Base-by-base conservation (phyloP, 1,140 invertebrate genomes). In the Melipona quadrifasciata region DNA sequence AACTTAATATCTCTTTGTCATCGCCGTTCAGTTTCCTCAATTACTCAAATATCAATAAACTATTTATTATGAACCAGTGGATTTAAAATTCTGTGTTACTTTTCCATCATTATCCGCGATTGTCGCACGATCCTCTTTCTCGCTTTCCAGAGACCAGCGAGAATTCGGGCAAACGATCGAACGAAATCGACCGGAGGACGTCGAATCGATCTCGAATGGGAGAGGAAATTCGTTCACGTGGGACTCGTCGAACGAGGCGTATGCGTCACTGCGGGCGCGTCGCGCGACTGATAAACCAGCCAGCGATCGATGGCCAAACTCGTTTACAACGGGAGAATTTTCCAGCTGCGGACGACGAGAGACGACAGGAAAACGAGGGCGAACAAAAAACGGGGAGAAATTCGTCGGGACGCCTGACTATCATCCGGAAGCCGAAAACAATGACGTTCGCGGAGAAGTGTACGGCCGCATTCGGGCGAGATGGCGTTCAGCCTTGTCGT, bases 381-480 rank as follows among this genome's bases (percentile, higher is more conserved):
- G 39, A 21, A 24, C 1, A 79, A 55, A 27, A 67, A 73, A 17
- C 34, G 24, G 31, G 17, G 34, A 27, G 31, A 34, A 82, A 67
- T 75, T 73, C n/a, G 55, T 11, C 68, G 47, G 31, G 39, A 17
- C 21, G n/a, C 19, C n/a, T n/a, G 19, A 21, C 53, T 55, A 82
- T 82, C 61, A 47, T 67, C 51, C 61, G 31, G 27, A 51, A 47
- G 27, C 31, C 19, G 73, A 47, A 57, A 77, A 82, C 64, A 77
- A 82, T 77, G 34, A 76, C 51, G 31, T 68, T 82, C 81, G 34
- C 53, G 55, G 53, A 58, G n/a, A 68, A 34, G 19, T 8, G 31
- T 10, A 31, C 39, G 51, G 2, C 5, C 21, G 31, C 10, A 67
- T 75, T 75, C 21, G 11, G 39, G 53, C 57, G 58, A 47, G 39